These are phyloP conservation scores for Sycophaga agraensis DNA, from an alignment of 1,140 invertebrate genomes.

Conservation along the genomic window DNA sequence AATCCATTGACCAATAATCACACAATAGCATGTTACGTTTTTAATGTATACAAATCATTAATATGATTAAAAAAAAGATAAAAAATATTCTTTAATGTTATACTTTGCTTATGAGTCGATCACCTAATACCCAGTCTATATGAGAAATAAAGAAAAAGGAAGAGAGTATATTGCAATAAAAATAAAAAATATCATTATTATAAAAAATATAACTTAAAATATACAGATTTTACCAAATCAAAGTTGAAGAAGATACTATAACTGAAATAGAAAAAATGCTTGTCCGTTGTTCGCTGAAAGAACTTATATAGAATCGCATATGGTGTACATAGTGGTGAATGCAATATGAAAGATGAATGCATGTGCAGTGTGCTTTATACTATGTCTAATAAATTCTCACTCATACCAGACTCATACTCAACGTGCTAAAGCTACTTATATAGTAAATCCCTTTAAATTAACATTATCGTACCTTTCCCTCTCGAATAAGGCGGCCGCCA, in stretches of 20 bases:
- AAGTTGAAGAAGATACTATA: no score
- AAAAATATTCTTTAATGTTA: no score
- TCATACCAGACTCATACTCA: constrained; percentile 1
- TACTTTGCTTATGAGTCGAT: no score
- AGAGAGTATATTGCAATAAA: no score
- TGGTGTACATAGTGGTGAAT: constrained; percentile 6
- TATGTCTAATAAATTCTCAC: constrained; percentile 34
- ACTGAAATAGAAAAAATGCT: constrained; percentile 17
- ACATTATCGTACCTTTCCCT: constrained; percentile 85
- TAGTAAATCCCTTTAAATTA: neutral
- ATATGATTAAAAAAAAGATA: neutral
- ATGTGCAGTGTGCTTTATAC: constrained; percentile 35
- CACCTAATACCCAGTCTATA: no score
- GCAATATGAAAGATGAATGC: constrained; percentile 10
- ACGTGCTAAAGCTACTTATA: neutral
- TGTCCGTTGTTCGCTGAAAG: constrained; percentile 40
- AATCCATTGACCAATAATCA: no score
- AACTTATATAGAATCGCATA: constrained; percentile 32
- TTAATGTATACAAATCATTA: neutral
- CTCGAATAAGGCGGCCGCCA: constrained; percentile 92
- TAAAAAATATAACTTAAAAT: no score
- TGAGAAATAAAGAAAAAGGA: no score
- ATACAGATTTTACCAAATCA: no score
- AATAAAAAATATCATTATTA: no score
- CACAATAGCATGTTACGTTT: neutral